A percentile compares a stretch with the other conserved stretches of the same genome.
phyloP scores from a whole-genome alignment of 2,888 invertebrate genomes.

The Scotopteryx bipunctaria region DNA sequence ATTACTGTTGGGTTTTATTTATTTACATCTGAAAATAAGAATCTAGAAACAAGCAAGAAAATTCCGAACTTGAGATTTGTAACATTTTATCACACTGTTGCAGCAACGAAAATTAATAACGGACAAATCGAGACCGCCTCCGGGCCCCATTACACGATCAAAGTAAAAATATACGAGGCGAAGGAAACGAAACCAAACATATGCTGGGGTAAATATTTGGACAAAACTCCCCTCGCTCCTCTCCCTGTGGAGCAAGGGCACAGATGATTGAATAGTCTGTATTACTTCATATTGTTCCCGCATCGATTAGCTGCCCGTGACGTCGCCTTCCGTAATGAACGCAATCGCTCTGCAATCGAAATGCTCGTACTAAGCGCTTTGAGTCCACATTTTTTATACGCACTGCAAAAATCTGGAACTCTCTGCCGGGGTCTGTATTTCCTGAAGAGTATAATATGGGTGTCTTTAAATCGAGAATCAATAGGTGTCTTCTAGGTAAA shows the following conservation, averaged over 20 bases:
- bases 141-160: constrained; percentile 75
- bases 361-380: too few relatives aligned
- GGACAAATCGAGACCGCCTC: constrained; percentile 73
- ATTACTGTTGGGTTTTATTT: too few relatives aligned
- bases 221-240: constrained; percentile 41
- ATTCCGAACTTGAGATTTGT: too few relatives aligned
- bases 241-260: constrained; percentile 42
- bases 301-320: constrained; percentile 76
- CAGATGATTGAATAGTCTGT: constrained; percentile 30
- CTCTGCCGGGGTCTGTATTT: too few relatives aligned
- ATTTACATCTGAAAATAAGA: too few relatives aligned
- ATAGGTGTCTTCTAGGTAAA: too few relatives aligned
- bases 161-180: constrained; percentile 82
- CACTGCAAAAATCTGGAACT: too few relatives aligned
- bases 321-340: constrained; percentile 63
- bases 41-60: too few relatives aligned
- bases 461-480: too few relatives aligned
- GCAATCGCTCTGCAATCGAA: too few relatives aligned
- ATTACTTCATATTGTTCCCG: constrained; percentile 79
- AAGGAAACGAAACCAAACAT: constrained; percentile 82
- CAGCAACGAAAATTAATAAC: constrained; percentile 65
- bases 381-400: too few relatives aligned
- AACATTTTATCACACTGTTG: constrained; percentile 9
- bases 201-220: constrained; percentile 80
- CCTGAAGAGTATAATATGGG: too few relatives aligned